These are phyloP conservation scores for Mormoops blainvillei DNA, from an alignment of 2,113 vertebrate genomes.

Conservation along the genomic window DNA sequence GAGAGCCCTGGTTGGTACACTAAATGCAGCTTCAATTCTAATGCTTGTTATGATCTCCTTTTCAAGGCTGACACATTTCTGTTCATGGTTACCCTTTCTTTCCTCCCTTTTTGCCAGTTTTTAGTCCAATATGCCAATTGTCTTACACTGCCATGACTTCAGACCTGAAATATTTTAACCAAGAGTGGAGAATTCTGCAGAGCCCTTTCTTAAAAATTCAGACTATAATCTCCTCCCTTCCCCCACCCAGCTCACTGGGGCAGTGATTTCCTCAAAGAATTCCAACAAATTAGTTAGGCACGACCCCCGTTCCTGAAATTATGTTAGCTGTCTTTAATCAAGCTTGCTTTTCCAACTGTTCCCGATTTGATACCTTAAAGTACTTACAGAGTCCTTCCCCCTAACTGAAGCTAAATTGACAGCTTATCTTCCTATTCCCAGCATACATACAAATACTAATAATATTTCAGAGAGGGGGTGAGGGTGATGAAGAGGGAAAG, in stretches of 20 bases:
- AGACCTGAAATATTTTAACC: slow-evolving; percentile 82
- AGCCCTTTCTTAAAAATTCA: slow-evolving; percentile 75
- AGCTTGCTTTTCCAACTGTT: slow-evolving; percentile 84
- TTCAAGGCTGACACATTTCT: slow-evolving; percentile 24
- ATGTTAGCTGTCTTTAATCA: slow-evolving; percentile 86
- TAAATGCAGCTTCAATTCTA: neutral
- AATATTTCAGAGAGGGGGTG: neutral
- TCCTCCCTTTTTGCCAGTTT: slow-evolving; percentile 75
- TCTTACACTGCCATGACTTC: slow-evolving; percentile 80
- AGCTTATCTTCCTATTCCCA: slow-evolving; percentile 68
- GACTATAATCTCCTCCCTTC: slow-evolving; percentile 76
- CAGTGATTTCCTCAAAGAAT: slow-evolving; percentile 85
- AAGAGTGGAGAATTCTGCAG: slow-evolving; percentile 80
- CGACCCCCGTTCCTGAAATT: slow-evolving; percentile 81
- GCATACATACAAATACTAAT: slow-evolving; percentile 8
- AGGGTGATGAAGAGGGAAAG: neutral
- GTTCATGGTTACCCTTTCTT: slow-evolving; percentile 50
- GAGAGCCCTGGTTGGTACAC: neutral
- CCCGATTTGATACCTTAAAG: slow-evolving; percentile 79
- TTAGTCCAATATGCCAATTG: slow-evolving; percentile 77
- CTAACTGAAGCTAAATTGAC: slow-evolving; percentile 45
- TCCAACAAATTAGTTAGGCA: slow-evolving; percentile 85
- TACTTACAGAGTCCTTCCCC: slow-evolving; percentile 62
- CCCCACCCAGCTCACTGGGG: slow-evolving; percentile 70
- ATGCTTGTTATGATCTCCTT: neutral